Conservation (phyloP, 2,113 vertebrate genomes). For the Caranx melampygus region DNA sequence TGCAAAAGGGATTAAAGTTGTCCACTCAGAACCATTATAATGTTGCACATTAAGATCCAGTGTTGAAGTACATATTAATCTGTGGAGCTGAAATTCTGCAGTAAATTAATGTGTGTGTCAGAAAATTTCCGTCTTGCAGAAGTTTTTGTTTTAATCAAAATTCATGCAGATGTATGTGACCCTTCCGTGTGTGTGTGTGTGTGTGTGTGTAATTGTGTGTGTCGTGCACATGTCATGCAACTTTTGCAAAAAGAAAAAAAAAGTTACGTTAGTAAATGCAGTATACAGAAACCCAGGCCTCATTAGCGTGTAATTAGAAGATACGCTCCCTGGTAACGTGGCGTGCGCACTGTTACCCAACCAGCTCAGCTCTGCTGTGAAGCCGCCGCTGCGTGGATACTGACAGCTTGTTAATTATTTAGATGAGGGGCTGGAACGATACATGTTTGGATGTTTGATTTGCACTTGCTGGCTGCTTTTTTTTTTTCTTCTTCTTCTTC, state of each 20-base stretch:
- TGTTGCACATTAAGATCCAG: neutral
- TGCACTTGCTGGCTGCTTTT: constrained; percentile 57
- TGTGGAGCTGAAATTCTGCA: neutral
- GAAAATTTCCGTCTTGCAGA: neutral
- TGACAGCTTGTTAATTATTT: constrained; percentile 69
- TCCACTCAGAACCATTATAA: too few species aligned
- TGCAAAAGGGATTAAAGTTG: neutral
- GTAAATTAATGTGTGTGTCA: neutral
- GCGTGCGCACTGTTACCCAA: constrained; percentile 23
- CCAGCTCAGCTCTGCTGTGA: neutral
- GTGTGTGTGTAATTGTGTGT: neutral
- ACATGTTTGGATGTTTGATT: constrained; percentile 72
- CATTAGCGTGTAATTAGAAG: constrained; percentile 20
- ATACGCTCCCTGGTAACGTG: neutral
- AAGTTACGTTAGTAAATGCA: neutral
- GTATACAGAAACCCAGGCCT: neutral
- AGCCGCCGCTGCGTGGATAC: constrained; percentile 31
- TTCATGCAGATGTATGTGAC: neutral
- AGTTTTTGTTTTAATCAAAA: neutral
- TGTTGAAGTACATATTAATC: neutral
- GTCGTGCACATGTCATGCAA: neutral
- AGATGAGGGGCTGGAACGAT: constrained; percentile 52
- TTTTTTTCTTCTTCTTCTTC: too few species aligned
- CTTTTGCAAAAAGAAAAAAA: neutral
- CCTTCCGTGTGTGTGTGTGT: neutral